Conservation (phyloP, 2,888 invertebrate genomes). For the Scaptomyza reducta region DNA sequence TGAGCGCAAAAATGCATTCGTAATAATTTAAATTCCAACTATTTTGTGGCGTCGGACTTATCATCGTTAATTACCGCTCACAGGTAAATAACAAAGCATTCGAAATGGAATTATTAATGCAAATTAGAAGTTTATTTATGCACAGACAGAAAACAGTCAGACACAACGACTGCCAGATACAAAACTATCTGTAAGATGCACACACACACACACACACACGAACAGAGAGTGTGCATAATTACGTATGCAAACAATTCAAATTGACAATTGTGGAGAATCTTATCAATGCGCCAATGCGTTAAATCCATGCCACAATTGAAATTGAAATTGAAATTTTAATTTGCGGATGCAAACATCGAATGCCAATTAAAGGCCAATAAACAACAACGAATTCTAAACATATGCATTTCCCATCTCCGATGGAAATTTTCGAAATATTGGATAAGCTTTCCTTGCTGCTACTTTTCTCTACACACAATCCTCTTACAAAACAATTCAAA, state of each 20-base stretch:
- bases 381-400: constrained; percentile 6
- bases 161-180: neutral
- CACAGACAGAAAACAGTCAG: neutral
- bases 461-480: constrained; percentile 9
- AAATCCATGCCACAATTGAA: constrained; percentile 26
- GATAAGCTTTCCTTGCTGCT: neutral
- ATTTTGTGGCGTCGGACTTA: constrained; percentile 12
- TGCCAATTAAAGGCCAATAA: constrained; percentile 40
- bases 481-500: constrained; percentile 43
- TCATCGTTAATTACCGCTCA: constrained; percentile 54
- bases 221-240: constrained; percentile 14
- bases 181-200: constrained; percentile 46
- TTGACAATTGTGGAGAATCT: constrained; percentile 23
- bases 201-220: constrained; percentile 10
- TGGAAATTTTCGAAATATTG: neutral
- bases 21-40: constrained; percentile 14
- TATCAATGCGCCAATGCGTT: constrained; percentile 16
- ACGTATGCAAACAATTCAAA: constrained; percentile 50
- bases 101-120: constrained; percentile 65
- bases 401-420: constrained; percentile 3
- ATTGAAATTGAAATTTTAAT: constrained; percentile 65
- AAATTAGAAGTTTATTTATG: constrained; percentile 57
- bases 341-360: constrained; percentile 32
- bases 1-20: constrained; percentile 30
- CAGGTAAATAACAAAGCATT: constrained; percentile 36